Base-by-base conservation (phyloP, 2,888 invertebrate species). In the Ptychoptera albimana region DNA sequence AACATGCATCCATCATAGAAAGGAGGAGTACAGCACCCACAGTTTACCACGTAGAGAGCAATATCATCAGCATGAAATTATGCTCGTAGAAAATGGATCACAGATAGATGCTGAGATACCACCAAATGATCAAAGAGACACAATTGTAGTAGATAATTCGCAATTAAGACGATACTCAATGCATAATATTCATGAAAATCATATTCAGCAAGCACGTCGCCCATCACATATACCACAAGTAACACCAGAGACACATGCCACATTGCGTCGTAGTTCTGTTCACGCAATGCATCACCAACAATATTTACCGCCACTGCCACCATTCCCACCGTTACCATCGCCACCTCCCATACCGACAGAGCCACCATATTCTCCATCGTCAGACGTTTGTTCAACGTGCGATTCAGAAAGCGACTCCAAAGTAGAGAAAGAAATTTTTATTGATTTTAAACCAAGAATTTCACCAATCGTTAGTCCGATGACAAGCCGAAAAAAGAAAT, bases 371-470 rank as follows among this genome's bases (percentile, higher is more conserved):
- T 39, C 43, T 23, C 43, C 48, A 30, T 40, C 48, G 2, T 50
- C 50, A 9, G 51, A 51, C 36, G 35, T 49, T 36, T 51, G 50
- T 42, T 51, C 50, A 8, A 50, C 51, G 9, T 51, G 50, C 16
- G 48, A 49, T 16, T 49, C 48, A 10, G 51, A 50, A 43, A 45
- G 47, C 36, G 46, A 48, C 14, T 48, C 49, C 2, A 37, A 42
- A 31, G 40, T 36, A 30, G 80, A 81, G 59, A 75, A 76, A 53
- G 87, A 87, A 66, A 87, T 88, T 45, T 79, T 88, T 49, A 87
- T 88, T 51, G 84, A 88, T 59, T 88, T 87, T 60, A 86, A 88
- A 63, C 88, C 88, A 7, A 73, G 77, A 49, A 66, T 76, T 11
- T 76, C 79, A 13, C 76, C 79, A 43, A 75, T 75, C 43, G 74